Conservation (phyloP, 2,797 vertebrate species). For the Podarcis lilfordi region DNA sequence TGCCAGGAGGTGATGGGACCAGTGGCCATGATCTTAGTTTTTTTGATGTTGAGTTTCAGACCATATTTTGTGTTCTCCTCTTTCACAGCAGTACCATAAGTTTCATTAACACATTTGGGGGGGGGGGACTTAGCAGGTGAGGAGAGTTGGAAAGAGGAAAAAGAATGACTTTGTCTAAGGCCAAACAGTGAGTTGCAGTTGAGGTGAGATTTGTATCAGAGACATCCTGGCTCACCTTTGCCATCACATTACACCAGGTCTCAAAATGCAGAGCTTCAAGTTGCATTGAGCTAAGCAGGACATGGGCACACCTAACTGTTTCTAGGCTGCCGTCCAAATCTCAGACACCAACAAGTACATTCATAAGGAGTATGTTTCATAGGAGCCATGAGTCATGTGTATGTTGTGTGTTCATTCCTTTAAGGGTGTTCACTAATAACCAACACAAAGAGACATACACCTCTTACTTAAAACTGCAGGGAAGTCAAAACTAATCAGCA, state of each 20-base stretch:
- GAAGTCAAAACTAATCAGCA: not conserved
- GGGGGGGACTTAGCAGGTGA: no score
- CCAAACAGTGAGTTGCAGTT: not conserved
- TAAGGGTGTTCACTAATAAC: not conserved
- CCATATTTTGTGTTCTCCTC: no score
- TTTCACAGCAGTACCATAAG: not conserved
- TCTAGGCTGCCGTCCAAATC: not conserved
- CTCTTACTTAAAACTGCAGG: no score
- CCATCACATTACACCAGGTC: not conserved
- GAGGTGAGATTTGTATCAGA: not conserved
- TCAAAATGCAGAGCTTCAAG: not conserved
- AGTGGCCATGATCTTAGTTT: no score
- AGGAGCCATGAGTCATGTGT: not conserved
- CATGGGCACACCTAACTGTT: not conserved
- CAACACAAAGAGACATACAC: no score
- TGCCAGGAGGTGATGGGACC: no score
- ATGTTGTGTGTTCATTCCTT: not conserved
- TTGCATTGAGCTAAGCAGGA: not conserved
- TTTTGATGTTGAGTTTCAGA: no score
- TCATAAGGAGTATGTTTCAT: no score
- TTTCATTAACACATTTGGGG: not conserved
- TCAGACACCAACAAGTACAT: not conserved
- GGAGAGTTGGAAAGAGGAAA: not conserved
- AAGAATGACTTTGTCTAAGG: not conserved
- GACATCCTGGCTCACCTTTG: not conserved